Conservation (phyloP, 1,140 invertebrate genomes). For the Leptestheria dahalacensis region DNA sequence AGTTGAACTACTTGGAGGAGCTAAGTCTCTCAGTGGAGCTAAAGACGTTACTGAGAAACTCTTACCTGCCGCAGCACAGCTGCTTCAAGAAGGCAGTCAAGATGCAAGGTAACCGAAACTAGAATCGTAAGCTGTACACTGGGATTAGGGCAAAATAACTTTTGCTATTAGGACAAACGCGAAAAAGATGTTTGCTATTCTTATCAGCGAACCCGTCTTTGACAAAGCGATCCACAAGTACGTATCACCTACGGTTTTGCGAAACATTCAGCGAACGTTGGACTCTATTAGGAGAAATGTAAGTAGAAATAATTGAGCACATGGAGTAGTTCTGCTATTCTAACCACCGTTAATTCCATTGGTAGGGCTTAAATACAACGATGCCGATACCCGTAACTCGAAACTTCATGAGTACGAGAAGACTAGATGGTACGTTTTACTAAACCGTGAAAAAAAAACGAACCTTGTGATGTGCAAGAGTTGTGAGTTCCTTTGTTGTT, state of each 20-base stretch:
- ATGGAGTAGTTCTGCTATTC: too few relatives aligned
- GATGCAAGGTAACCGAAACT: constrained; percentile 51
- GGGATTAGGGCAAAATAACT: not conserved
- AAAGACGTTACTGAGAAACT: constrained; percentile 65
- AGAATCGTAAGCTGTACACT: not conserved
- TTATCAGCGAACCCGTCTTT: constrained; percentile 44
- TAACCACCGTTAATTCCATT: not conserved
- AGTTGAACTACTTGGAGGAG: constrained; percentile 51
- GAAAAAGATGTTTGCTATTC: constrained; percentile 42
- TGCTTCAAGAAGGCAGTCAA: constrained; percentile 68
- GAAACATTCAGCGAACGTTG: constrained; percentile 49
- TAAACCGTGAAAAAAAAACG: too few relatives aligned
- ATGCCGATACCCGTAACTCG: too few relatives aligned
- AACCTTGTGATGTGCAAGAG: too few relatives aligned
- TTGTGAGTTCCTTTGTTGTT: too few relatives aligned
- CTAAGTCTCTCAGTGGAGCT: constrained; percentile 48
- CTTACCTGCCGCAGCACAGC: constrained; percentile 58
- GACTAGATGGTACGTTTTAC: too few relatives aligned
- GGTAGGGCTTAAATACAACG: too few relatives aligned
- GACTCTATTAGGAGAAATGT: constrained; percentile 32
- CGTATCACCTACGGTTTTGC: constrained; percentile 43
- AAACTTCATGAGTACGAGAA: too few relatives aligned
- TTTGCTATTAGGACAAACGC: constrained; percentile 41
- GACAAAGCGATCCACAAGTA: constrained; percentile 44
- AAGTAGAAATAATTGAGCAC: too few relatives aligned